A percentile compares a stretch with the other conserved stretches of the same genome.
Evolutionary conservation across 2,113 vertebrate species (phyloP).

Genomic region (Tragelaphus buxtoni): DNA sequence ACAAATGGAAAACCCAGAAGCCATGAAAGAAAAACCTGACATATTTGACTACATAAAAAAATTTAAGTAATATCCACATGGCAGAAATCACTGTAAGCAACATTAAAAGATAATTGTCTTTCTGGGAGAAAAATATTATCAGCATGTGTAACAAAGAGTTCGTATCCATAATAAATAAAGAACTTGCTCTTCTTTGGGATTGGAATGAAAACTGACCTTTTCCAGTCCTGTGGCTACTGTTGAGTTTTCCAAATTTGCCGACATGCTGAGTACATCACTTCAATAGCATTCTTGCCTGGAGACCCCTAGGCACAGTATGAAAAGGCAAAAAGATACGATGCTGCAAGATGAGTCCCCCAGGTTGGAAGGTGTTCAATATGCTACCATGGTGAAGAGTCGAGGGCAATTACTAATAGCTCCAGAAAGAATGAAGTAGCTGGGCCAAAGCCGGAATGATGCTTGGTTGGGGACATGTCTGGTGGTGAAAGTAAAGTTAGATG

Average conservation of each 20-base stretch:
- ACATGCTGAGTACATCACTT: not conserved
- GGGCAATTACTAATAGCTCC: not conserved
- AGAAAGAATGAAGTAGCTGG: not conserved
- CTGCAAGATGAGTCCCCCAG: not conserved
- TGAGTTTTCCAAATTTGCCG: not conserved
- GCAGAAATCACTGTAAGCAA: not conserved
- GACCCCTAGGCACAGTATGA: not conserved
- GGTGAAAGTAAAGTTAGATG: not conserved
- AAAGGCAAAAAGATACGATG: not conserved
- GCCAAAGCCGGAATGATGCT: not conserved
- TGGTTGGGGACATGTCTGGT: not conserved
- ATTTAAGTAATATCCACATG: not conserved
- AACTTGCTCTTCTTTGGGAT: not conserved
- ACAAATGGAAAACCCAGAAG: not conserved
- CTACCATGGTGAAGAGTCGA: not conserved
- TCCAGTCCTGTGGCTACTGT: not conserved
- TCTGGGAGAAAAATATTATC: not conserved
- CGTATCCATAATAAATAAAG: not conserved
- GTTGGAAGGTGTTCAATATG: not conserved
- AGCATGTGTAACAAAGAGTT: not conserved
- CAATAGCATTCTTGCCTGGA: not conserved
- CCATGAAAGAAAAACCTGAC: not conserved
- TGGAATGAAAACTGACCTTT: not conserved
- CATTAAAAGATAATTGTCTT: not conserved
- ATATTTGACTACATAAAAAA: not conserved